Evolutionary conservation across 1,140 invertebrate species (phyloP).

Genomic region (Achroia grisella): DNA sequence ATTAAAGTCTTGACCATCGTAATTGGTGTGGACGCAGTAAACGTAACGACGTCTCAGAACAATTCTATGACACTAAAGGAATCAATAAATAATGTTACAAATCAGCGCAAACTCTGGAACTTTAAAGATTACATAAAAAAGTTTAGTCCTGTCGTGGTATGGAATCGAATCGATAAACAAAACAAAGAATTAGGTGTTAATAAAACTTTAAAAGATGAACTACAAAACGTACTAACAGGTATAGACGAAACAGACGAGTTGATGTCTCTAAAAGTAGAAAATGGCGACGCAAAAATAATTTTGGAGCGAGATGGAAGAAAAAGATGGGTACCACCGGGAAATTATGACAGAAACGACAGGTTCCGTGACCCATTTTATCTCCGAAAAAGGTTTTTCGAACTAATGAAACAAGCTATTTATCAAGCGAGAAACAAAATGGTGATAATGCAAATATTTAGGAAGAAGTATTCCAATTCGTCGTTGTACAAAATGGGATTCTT

Average conservation of each 20-base stretch:
- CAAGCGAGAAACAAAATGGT: slow-evolving; percentile 10
- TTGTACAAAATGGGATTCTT: slow-evolving; percentile 37
- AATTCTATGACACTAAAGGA: no score
- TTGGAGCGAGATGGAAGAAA: slow-evolving; percentile 18
- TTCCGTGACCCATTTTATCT: background rate
- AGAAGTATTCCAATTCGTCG: background rate
- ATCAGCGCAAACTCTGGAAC: slow-evolving; percentile 8
- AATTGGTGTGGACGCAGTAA: no score
- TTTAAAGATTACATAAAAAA: slow-evolving; percentile 38
- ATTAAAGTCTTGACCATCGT: no score
- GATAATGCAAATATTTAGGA: slow-evolving; percentile 7
- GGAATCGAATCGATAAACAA: slow-evolving; percentile 25
- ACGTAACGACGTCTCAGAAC: no score
- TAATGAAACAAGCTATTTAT: slow-evolving; percentile 11
- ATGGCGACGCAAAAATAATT: slow-evolving; percentile 24
- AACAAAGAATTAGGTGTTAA: slow-evolving; percentile 22
- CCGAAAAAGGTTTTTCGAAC: background rate
- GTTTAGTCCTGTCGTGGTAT: slow-evolving; percentile 23
- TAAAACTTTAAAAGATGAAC: slow-evolving; percentile 16
- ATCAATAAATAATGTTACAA: no score
- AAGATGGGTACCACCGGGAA: slow-evolving; percentile 1
- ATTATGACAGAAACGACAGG: background rate
- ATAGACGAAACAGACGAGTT: slow-evolving; percentile 34
- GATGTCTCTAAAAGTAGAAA: slow-evolving; percentile 21
- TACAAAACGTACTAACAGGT: slow-evolving; percentile 21